phyloP scores from a whole-genome alignment of 2,888 invertebrate species.

The Ditula angustiorana region DNA sequence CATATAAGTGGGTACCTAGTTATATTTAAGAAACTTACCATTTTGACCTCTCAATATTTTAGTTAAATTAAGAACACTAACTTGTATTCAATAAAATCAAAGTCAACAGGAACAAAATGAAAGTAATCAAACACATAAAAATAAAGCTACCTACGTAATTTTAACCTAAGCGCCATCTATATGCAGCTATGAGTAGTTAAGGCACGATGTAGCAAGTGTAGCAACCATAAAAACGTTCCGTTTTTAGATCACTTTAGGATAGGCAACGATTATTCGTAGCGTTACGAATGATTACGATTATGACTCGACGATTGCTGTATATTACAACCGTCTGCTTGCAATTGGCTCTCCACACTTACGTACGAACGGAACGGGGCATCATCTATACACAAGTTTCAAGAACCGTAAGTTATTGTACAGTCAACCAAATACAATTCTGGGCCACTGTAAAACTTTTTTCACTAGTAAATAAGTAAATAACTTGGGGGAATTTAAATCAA shows the following conservation, averaged over 20 bases:
- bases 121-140: neutral
- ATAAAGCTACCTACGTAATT: neutral
- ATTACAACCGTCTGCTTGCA: conserved; percentile 10
- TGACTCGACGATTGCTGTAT: conserved; percentile 8
- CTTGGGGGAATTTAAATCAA: no score
- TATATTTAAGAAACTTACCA: no score
- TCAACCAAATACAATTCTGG: no score
- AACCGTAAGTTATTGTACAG: no score
- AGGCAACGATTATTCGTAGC: conserved; percentile 20
- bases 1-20: no score
- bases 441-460: no score
- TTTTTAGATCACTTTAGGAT: conserved; percentile 31
- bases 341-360: neutral
- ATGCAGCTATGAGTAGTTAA: neutral
- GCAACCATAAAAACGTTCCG: neutral
- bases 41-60: no score
- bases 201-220: neutral
- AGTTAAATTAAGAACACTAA: no score
- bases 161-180: conserved; percentile 26
- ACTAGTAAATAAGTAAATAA: no score
- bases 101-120: neutral
- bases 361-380: neutral
- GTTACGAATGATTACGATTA: conserved; percentile 12
- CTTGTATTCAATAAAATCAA: neutral
- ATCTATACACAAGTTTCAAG: no score